These are phyloP conservation scores for Diachasma alloeum DNA, from an alignment of 1,140 invertebrate species.

Conservation along the genomic window DNA sequence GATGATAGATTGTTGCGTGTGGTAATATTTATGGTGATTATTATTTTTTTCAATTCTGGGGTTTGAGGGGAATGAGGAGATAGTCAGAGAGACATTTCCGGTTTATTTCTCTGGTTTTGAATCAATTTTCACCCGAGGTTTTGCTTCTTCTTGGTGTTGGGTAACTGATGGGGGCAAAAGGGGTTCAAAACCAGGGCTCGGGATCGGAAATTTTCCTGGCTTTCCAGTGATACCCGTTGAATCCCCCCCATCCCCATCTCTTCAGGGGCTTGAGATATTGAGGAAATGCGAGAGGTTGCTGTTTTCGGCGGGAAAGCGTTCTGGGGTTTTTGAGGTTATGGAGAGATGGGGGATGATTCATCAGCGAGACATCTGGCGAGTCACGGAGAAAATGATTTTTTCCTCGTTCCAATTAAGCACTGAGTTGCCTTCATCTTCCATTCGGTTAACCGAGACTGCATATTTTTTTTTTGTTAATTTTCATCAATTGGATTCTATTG, in stretches of 20 bases:
- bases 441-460: constrained; percentile 33
- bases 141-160: no score
- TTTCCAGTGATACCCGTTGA: no score
- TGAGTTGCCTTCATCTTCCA: constrained; percentile 13
- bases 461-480: constrained; percentile 29
- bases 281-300: no score
- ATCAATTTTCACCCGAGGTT: neutral
- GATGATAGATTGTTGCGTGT: neutral
- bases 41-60: neutral
- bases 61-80: neutral
- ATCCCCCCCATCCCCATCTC: no score
- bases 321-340: neutral
- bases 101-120: neutral
- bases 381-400: neutral
- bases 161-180: no score
- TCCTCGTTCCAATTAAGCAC: neutral
- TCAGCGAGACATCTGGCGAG: neutral
- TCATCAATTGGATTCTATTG: constrained; percentile 57
- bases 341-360: neutral
- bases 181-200: no score
- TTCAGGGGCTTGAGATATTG: no score
- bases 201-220: no score
- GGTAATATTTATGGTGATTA: neutral
- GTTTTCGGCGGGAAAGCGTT: no score
- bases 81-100: neutral